phyloP scores from a whole-genome alignment of 2,113 vertebrate species.

The Chlamydotis undulata region DNA sequence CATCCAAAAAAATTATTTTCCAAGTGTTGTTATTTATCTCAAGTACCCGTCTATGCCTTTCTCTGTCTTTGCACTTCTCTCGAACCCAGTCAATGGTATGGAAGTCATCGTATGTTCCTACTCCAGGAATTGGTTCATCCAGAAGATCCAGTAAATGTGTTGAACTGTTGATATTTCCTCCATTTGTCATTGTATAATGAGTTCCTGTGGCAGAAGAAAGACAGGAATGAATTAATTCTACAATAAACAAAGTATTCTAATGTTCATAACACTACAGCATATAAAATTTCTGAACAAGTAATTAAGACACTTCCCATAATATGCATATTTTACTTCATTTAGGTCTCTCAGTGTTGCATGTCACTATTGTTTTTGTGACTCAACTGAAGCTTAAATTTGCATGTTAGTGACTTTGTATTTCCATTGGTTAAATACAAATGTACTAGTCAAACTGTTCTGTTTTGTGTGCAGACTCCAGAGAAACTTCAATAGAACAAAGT shows the following conservation, averaged over 20 bases:
- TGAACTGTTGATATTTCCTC: constrained; percentile 90
- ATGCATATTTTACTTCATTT: neutral
- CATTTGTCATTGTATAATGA: constrained; percentile 97
- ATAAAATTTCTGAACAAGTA: neutral
- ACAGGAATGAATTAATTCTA: neutral
- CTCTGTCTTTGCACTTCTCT: constrained; percentile 97
- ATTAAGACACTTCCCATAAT: neutral
- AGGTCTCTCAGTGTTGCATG: neutral
- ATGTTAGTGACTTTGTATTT: neutral
- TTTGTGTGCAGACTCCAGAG: neutral
- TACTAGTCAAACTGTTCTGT: neutral
- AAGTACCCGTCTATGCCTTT: constrained; percentile 93
- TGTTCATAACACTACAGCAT: neutral
- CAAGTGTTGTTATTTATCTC: neutral
- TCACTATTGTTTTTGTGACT: neutral
- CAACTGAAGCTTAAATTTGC: neutral
- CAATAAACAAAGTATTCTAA: neutral
- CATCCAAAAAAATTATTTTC: neutral
- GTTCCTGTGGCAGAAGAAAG: constrained; percentile 77
- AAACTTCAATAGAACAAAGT: neutral
- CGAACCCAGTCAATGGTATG: constrained; percentile 99
- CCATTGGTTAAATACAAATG: neutral
- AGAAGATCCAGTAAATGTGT: constrained; percentile 96
- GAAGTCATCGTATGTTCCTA: constrained; percentile 98
- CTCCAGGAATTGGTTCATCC: constrained; percentile 97